Conservation (phyloP, 2,113 vertebrate species). For the Laticauda colubrina region DNA sequence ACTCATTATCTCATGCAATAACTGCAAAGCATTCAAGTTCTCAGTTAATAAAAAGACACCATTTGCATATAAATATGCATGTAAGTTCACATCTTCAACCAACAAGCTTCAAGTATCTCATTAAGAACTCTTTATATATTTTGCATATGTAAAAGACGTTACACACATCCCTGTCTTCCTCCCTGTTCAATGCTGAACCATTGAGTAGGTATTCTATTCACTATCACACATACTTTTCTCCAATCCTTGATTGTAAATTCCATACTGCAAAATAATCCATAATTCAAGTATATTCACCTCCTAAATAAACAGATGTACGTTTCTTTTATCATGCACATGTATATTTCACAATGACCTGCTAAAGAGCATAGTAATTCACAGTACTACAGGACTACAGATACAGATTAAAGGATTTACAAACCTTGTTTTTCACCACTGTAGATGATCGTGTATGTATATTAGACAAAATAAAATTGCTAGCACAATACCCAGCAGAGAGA, state of each 20-base stretch:
- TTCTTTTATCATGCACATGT: not conserved
- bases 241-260: not conserved
- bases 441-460: not conserved
- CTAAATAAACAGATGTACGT: not conserved
- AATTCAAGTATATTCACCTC: not conserved
- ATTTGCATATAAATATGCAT: not conserved
- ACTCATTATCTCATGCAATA: not conserved
- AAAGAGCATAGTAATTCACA: not conserved
- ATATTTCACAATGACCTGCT: not conserved
- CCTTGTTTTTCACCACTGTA: not conserved
- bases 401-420: not conserved
- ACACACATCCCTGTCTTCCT: not conserved
- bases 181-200: not conserved
- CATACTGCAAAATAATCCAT: not conserved
- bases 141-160: not conserved
- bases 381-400: not conserved
- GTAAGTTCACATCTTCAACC: not conserved
- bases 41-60: not conserved
- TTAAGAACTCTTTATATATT: not conserved
- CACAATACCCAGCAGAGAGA: not conserved
- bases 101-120: not conserved
- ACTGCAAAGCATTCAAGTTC: not conserved
- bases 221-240: not conserved
- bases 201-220: not conserved
- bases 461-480: not conserved